Base-by-base conservation (phyloP, 2,113 vertebrate genomes). In the Pseudorectes ferrugineus region DNA sequence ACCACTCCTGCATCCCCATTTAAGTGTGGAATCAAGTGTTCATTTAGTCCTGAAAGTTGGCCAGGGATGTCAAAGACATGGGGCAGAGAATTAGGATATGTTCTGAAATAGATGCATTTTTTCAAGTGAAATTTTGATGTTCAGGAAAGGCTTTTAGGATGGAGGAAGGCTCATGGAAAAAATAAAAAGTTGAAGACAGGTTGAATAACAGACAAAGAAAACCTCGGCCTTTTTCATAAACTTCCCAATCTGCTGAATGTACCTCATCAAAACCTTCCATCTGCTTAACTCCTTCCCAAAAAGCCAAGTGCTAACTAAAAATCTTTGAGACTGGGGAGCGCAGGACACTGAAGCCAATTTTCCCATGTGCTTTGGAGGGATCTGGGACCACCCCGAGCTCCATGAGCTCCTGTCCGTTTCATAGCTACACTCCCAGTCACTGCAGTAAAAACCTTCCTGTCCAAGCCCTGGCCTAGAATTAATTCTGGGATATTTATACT, bases 381-480 rank as follows among this genome's bases (percentile, higher is more conserved):
- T 4, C 19, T 43, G 40, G n/a, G 20, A 14, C 16, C 82, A 16
- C 40, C 21, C 35, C 0, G 0, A 89, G 25, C 29, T 68, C 35
- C 17, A 14, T 3, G 22, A 79, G 3, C 42, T 85, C 40, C 35
- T 79, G 12, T 3, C 42, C 31, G 4, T n/a, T 59, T 43, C 33
- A 15, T 1, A 68, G 14, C 38, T 15, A 10, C 19, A 9, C n/a
- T 35, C 20, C n/a, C 51, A 43, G 7, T 14, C 26, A 17, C 28
- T 4, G 7, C 29, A 51, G 14, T 3, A 49, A 78, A 36, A 66
- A 19, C 6, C 17, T 49, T 25, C 33, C 22, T 38, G 9, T 8
- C n/a, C 40, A 26, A 59, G 21, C 29, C 33, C 11, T 23, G 38
- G 4, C 7, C 45, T 35, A 0, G 2, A 20, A 45, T 14, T 6